Evolutionary conservation across 2,113 vertebrate species (phyloP), one percentile per base, ranked within the genome.

Genomic region (Pampusana beccarii): DNA sequence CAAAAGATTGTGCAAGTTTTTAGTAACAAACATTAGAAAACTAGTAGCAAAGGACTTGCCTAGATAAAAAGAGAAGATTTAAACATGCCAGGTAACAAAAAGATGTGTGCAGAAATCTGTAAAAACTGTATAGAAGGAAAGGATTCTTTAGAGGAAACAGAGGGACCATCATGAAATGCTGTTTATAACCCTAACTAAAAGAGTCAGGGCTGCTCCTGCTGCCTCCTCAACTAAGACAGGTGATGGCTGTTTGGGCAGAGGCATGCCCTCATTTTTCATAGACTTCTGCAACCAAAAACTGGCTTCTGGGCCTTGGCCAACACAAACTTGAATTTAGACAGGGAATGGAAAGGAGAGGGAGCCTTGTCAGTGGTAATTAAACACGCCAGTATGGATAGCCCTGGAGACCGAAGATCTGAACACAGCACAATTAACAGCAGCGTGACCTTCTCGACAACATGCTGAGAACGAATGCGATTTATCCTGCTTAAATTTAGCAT

Each of bases 21-120:
- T 97, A 97, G 95, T 97, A 97, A 97, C 96, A 97, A 97, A 97
- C 92, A 94, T 97, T 95, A 97, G 97, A 18, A 96, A 96, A 97
- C 96, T 97, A 94, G 93, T 96, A 85, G 93, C 97, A 97, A 95
- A 97, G 83, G 87, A 96, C 74, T 98, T 95, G 97, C 93, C 97
- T 98, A 96, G 95, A 96, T 92, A 98, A 97, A 98, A 97, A 97
- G 95, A 98, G 97, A 97, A 97, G 92, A 96, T 97, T 97, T 97
- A 96, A 98, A 98, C 98, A 98, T 98, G 98, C 98, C 96, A 96
- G 96, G 94, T 97, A 97, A 98, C 97, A 97, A 96, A 98, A 95
- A 97, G 96, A 96, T 91, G 23, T 97, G 97, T 98, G 98, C 98
- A 97, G 92, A 97, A 92, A 90, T 95, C 82, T 92, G 74, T 88